Conservation (phyloP, 1,140 invertebrate genomes). For the Hycleus cichorii region DNA sequence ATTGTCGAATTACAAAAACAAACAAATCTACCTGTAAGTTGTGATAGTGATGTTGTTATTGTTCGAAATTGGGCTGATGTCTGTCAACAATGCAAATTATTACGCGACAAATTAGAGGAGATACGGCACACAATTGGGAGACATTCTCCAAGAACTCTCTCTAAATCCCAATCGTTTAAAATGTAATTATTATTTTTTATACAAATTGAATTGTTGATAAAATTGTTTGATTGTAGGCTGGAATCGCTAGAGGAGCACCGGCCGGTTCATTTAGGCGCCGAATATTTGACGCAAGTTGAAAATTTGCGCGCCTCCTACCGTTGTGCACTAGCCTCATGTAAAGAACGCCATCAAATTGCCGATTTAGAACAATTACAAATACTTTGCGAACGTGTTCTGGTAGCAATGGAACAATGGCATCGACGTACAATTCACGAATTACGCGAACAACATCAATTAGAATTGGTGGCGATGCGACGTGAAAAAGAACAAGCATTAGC, state of each 20-base stretch:
- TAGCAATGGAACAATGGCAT: constrained; percentile 83
- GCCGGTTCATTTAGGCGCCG: constrained; percentile 52
- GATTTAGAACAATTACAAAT: constrained; percentile 80
- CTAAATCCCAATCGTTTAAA: constrained; percentile 13
- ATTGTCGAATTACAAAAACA: constrained; percentile 30
- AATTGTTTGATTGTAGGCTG: constrained; percentile 19
- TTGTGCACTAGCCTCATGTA: constrained; percentile 55
- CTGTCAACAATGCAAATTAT: constrained; percentile 40
- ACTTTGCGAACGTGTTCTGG: constrained; percentile 77
- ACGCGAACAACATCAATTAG: constrained; percentile 74
- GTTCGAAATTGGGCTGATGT: constrained; percentile 40
- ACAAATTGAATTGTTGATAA: neutral
- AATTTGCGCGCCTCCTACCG: constrained; percentile 63
- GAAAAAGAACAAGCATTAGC: constrained; percentile 85
- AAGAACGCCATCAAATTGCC: constrained; percentile 67
- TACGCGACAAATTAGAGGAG: constrained; percentile 24
- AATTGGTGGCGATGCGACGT: constrained; percentile 60
- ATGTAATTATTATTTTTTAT: constrained; percentile 12
- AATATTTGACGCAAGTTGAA: constrained; percentile 70
- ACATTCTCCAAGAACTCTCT: neutral
- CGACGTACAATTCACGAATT: constrained; percentile 75
- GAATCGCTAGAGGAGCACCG: constrained; percentile 29
- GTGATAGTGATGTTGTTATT: neutral
- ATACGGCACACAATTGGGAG: constrained; percentile 14
- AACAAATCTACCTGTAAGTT: constrained; percentile 20